phyloP scores from a whole-genome alignment of 2,113 vertebrate genomes.

The Dinomys branickii region DNA sequence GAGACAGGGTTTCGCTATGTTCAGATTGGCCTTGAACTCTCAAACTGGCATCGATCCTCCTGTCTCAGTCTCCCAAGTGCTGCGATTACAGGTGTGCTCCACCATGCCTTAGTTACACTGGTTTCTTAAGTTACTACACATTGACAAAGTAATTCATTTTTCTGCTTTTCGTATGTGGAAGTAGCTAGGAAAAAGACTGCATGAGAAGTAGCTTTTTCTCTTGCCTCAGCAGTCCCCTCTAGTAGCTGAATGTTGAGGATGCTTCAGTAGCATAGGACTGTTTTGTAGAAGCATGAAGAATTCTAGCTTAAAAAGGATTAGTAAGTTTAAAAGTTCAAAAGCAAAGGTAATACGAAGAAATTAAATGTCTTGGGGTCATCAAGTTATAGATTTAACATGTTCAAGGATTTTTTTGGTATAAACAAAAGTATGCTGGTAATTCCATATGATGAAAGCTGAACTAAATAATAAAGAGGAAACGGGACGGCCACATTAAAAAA shows the following conservation, averaged over 20 bases:
- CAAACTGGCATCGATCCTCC: background rate
- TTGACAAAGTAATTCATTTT: background rate
- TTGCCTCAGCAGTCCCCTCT: background rate
- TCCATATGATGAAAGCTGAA: background rate
- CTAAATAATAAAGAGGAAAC: conserved; percentile 24
- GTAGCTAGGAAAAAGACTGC: background rate
- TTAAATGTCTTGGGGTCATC: background rate
- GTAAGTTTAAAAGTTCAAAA: background rate
- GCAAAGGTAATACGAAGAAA: background rate
- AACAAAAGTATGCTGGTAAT: background rate
- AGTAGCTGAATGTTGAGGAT: background rate
- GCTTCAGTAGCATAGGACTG: background rate
- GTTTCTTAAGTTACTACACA: background rate
- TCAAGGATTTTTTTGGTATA: background rate
- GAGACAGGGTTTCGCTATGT: background rate
- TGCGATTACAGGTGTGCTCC: background rate
- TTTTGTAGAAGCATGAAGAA: background rate
- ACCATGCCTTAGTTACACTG: background rate
- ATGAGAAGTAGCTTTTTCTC: background rate
- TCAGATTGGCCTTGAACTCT: background rate
- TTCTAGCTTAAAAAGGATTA: background rate
- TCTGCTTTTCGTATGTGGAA: background rate
- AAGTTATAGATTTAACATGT: background rate
- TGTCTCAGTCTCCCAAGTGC: background rate
- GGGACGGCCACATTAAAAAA: background rate